Percentiles rank a stretch among this genome's conserved stretches.
Evolutionary conservation across 2,797 vertebrate species (phyloP).

Genomic region (Falco peregrinus): DNA sequence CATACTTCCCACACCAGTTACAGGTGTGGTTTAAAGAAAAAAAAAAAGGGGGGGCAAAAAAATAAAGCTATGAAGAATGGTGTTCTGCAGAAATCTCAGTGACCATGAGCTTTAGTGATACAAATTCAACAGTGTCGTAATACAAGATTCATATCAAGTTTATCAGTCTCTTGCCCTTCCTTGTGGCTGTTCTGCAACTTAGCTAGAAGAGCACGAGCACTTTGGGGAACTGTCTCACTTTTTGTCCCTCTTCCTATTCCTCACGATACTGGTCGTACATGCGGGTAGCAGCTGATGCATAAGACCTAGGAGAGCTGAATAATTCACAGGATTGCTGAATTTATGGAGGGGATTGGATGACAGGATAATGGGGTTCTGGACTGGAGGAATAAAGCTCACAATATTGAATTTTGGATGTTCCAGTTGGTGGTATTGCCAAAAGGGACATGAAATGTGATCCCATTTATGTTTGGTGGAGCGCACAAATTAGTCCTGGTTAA

Average conservation of each 20-base stretch:
- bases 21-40: not conserved
- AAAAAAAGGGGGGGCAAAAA: not conserved
- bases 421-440: not conserved
- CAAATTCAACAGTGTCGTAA: not conserved
- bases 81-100: not conserved
- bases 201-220: not conserved
- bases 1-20: not conserved
- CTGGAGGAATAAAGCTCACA: not conserved
- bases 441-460: not conserved
- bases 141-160: not conserved
- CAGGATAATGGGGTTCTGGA: not conserved
- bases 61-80: not conserved
- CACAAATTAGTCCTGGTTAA: not conserved
- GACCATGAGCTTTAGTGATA: not conserved
- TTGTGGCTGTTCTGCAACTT: not conserved
- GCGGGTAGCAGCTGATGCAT: slow-evolving; percentile 21
- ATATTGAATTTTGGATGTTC: slow-evolving; percentile 16
- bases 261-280: not conserved
- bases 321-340: slow-evolving; percentile 12
- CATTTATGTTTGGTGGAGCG: not conserved
- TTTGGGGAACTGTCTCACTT: not conserved
- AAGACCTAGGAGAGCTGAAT: slow-evolving; percentile 32
- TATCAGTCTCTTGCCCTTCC: not conserved
- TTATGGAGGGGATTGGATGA: not conserved
- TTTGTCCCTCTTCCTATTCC: not conserved